phyloP scores from a whole-genome alignment of 2,888 invertebrate genomes.

The Drosophila subsilvestris region DNA sequence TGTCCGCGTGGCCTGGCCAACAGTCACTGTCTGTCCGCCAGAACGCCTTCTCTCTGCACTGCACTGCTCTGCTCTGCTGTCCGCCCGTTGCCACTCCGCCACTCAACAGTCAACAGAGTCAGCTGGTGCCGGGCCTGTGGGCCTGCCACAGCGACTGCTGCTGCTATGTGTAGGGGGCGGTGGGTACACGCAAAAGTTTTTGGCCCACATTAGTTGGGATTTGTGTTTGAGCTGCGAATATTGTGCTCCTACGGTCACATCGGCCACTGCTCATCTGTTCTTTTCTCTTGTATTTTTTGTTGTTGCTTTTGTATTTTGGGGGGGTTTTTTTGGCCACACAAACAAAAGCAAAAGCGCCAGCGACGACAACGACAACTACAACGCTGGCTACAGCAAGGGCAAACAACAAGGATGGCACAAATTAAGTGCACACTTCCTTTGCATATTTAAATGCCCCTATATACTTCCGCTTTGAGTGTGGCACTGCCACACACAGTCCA shows the following conservation, averaged over 20 bases:
- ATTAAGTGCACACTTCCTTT: slow-evolving; percentile 79
- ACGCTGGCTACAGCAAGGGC: slow-evolving; percentile 46
- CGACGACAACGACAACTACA: slow-evolving; percentile 42
- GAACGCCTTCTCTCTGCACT: slow-evolving; percentile 7
- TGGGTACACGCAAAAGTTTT: slow-evolving; percentile 66
- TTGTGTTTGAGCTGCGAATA: slow-evolving; percentile 76
- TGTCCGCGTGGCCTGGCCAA: slow-evolving; percentile 11
- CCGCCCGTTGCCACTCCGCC: slow-evolving; percentile 46
- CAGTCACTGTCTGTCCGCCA: slow-evolving; percentile 10
- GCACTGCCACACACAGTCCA: slow-evolving; percentile 18
- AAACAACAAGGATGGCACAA: slow-evolving; percentile 78
- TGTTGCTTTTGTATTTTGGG: slow-evolving; percentile 36
- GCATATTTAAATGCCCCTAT: slow-evolving; percentile 80
- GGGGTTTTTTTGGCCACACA: slow-evolving; percentile 40
- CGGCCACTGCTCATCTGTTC: slow-evolving; percentile 44
- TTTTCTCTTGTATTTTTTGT: slow-evolving; percentile 34
- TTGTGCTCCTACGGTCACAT: slow-evolving; percentile 66
- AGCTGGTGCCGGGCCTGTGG: slow-evolving; percentile 52
- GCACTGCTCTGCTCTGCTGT: slow-evolving; percentile 17
- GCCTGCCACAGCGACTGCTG: slow-evolving; percentile 9
- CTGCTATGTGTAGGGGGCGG: slow-evolving; percentile 22
- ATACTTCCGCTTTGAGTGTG: slow-evolving; percentile 72
- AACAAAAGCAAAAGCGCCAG: slow-evolving; percentile 46
- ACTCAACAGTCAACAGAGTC: slow-evolving; percentile 76
- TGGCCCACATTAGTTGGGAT: slow-evolving; percentile 76